Conservation (phyloP, 2,888 invertebrate genomes). For the Poecilus cupreus region DNA sequence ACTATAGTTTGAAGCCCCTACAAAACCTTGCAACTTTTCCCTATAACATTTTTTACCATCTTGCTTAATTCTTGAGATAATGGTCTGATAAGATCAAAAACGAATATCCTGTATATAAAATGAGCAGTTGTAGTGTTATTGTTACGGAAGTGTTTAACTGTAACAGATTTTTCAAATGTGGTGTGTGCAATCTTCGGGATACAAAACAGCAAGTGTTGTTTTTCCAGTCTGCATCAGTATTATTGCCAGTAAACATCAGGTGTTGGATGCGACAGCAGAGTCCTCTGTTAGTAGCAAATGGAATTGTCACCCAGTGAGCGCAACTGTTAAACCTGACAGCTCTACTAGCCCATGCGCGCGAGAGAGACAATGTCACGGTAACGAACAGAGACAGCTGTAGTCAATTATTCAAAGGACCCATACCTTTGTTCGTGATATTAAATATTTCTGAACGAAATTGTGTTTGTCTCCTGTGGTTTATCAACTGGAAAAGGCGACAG, state of each 20-base stretch:
- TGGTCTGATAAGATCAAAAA: too few species aligned
- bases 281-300: conserved; percentile 8
- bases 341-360: background rate
- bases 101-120: too few species aligned
- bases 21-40: too few species aligned
- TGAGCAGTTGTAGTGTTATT: too few species aligned
- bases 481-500: conserved; percentile 33
- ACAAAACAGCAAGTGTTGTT: background rate
- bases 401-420: conserved; percentile 50
- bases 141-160: too few species aligned
- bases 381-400: conserved; percentile 5
- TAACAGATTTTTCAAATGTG: background rate
- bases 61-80: too few species aligned
- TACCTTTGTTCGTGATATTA: conserved; percentile 44
- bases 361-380: background rate
- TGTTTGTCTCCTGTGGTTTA: conserved; percentile 34
- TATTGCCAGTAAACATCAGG: conserved; percentile 7
- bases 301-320: conserved; percentile 22
- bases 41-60: too few species aligned
- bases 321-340: conserved; percentile 7
- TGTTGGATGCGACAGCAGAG: background rate
- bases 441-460: conserved; percentile 49
- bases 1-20: too few species aligned
- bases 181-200: background rate
- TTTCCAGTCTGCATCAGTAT: background rate